Conservation (phyloP, 2,888 invertebrate species). For the Hetaerina titia region DNA sequence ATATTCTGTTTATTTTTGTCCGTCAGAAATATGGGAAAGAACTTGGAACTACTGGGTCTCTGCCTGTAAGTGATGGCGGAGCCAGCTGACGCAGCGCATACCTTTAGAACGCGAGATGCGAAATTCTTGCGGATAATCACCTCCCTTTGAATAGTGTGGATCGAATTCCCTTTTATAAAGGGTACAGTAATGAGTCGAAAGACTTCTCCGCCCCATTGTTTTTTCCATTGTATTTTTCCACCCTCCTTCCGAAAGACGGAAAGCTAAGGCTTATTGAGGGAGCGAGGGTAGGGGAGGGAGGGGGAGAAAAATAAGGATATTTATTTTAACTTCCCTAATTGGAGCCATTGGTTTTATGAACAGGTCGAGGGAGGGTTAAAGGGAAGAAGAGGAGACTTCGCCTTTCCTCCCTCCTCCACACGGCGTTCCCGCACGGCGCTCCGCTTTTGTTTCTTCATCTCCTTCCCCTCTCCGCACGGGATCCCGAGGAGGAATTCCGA, state of each 20-base stretch:
- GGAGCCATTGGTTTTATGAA: slow-evolving; percentile 39
- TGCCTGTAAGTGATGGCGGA: no score
- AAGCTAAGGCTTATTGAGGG: slow-evolving; percentile 26
- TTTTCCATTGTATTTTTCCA: background rate
- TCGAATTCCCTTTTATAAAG: background rate
- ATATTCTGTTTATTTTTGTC: no score
- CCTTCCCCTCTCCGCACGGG: background rate
- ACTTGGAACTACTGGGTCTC: no score
- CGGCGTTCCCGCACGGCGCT: background rate
- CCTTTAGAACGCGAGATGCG: background rate
- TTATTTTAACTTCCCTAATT: background rate
- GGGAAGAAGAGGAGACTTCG: background rate
- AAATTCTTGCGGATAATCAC: background rate
- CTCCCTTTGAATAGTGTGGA: background rate
- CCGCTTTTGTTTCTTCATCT: background rate
- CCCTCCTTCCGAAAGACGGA: background rate
- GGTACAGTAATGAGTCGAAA: background rate
- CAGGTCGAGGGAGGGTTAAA: background rate
- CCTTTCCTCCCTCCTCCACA: background rate
- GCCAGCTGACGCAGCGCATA: no score
- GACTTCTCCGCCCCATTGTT: background rate
- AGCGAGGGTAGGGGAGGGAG: background rate
- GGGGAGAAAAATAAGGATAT: slow-evolving; percentile 1
- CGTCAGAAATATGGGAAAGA: no score
- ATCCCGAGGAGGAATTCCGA: slow-evolving; percentile 14